Evolutionary conservation across 2,113 vertebrate species (phyloP), one percentile per base, ranked within the genome.

Genomic region (Myotis lucifugus): DNA sequence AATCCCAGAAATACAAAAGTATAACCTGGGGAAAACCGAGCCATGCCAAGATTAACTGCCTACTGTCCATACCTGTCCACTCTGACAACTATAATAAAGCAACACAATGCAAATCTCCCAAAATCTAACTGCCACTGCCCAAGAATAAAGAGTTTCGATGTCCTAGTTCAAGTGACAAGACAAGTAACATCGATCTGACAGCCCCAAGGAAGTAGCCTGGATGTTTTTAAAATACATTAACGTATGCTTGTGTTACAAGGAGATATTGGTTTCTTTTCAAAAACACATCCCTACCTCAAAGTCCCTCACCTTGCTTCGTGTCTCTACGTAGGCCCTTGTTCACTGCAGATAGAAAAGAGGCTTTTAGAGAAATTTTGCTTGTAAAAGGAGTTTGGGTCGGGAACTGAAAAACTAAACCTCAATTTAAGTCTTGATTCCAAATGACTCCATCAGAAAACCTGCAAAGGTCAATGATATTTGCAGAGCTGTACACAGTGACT

Each of bases 381-480:
- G 4, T 42, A 56, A 84, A 61, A 76, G 34, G 25, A 86, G 25
- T 81, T 32, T 82, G 69, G 37, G 25, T 11, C 2, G 13, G 61
- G 17, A 34, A 70, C 52, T 34, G 48, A 21, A 93, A 66, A 97
- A 56, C 86, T 61, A 89, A 97, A 66, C 50, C 50, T 6, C 52
- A 83, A 27, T 7, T 37, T 83, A 85, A 8, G 17, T 50, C 73
- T 79, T 69, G 2, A 21, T 50, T 90, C 37, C 76, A 56, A 56
- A 61, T 27, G 72, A 74, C 5, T 89, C 59, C 79, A 83, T 69
- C 40, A 69, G 78, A 95, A 73, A 66, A 77, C 37, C 23, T 84
- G 61, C 42, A 7, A 13, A 29, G 11, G 34, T 32, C 56, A 40
- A 52, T 17, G 0, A 0, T 27, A 79, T 27, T 0, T 86, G 54